A percentile compares a stretch with the other conserved stretches of the same genome.
These are phyloP conservation scores for Drosophila oshimai DNA, from an alignment of 1,140 invertebrate species.

Conservation along the genomic window DNA sequence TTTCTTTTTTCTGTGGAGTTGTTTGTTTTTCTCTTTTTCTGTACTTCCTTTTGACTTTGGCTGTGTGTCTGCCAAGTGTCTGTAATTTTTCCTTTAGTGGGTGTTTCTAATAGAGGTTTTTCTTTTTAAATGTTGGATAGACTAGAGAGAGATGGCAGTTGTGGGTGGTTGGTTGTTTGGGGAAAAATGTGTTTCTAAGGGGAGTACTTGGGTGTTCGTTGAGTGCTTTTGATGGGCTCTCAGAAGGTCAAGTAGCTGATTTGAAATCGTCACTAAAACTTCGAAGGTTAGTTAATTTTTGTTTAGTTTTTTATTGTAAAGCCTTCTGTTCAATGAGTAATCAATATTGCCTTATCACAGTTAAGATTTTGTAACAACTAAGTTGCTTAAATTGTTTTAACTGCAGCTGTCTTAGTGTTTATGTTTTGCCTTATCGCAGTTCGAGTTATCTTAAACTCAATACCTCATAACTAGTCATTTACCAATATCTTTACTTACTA, in stretches of 20 bases:
- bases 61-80: slow-evolving; percentile 62
- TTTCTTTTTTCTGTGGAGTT: slow-evolving; percentile 1
- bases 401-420: too few relatives aligned
- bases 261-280: slow-evolving; percentile 9
- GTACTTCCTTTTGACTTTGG: slow-evolving; percentile 22
- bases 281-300: not conserved
- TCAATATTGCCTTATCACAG: too few relatives aligned
- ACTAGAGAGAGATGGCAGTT: not conserved
- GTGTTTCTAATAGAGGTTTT: slow-evolving; percentile 64
- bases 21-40: not conserved
- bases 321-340: too few relatives aligned
- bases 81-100: slow-evolving; percentile 72
- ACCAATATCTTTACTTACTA: too few relatives aligned
- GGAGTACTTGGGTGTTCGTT: slow-evolving; percentile 43
- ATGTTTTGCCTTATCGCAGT: too few relatives aligned
- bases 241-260: slow-evolving; percentile 43
- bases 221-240: slow-evolving; percentile 57
- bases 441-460: too few relatives aligned
- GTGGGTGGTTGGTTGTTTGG: not conserved
- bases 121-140: slow-evolving; percentile 16
- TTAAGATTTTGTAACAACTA: too few relatives aligned
- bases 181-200: not conserved
- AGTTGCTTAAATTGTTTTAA: too few relatives aligned
- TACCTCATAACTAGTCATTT: too few relatives aligned
- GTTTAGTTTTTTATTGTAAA: too few relatives aligned